Percentiles rank a stretch among this genome's conserved stretches.
phyloP scores from a whole-genome alignment of 2,888 invertebrate species.

The Tetranychus truncatus region DNA sequence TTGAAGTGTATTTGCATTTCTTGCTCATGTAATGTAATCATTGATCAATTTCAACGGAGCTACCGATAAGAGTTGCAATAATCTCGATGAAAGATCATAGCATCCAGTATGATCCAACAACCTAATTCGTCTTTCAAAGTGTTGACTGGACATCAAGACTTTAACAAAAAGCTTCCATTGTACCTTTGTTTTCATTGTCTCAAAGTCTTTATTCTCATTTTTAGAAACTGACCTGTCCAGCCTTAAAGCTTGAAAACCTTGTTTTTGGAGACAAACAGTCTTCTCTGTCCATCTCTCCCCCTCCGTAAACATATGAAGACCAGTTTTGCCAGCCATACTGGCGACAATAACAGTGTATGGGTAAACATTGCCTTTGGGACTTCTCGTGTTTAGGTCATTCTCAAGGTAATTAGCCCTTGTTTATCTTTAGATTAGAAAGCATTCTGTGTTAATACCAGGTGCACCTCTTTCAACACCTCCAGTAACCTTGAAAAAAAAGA shows the following conservation, averaged over 20 bases:
- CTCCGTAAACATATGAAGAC: background rate
- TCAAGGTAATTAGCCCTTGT: background rate
- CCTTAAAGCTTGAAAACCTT: background rate
- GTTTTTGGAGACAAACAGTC: background rate
- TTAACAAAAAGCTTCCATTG: background rate
- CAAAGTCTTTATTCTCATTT: background rate
- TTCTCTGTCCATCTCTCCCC: constrained; percentile 4
- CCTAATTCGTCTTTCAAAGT: background rate
- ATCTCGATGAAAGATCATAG: too few species aligned
- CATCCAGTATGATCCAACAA: too few species aligned
- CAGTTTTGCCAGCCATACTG: background rate
- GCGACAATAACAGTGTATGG: background rate
- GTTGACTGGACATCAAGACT: background rate
- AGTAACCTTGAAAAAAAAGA: background rate
- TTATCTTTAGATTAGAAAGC: background rate
- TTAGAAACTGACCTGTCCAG: background rate
- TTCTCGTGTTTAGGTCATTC: background rate
- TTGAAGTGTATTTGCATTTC: too few species aligned
- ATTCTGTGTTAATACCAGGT: background rate
- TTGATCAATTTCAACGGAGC: too few species aligned
- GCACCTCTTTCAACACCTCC: background rate
- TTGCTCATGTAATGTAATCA: too few species aligned
- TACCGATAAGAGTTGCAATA: too few species aligned
- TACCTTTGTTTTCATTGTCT: background rate
- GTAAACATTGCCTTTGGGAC: background rate